These are phyloP conservation scores for Benthosema pterotum DNA, from an alignment of 2,797 vertebrate species.

Conservation along the genomic window DNA sequence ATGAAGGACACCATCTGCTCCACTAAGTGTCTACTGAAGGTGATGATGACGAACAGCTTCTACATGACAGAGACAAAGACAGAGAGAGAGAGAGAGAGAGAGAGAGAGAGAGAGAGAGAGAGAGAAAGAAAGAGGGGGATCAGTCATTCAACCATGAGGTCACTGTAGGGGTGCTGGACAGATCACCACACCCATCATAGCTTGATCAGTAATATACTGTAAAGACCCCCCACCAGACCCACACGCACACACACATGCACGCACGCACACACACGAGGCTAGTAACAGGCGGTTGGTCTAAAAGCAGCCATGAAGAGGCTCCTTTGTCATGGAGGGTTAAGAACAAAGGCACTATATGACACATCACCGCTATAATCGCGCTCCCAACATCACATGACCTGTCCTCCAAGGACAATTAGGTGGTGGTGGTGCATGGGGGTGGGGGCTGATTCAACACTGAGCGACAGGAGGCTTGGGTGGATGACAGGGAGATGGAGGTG, in stretches of 20 bases:
- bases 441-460: constrained; percentile 3
- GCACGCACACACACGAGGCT: constrained; percentile 15
- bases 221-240: constrained; percentile 10
- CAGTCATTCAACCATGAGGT: constrained; percentile 56
- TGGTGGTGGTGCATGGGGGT: not conserved
- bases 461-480: constrained; percentile 7
- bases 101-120: constrained; percentile 59
- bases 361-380: constrained; percentile 41
- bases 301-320: constrained; percentile 38
- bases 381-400: constrained; percentile 48
- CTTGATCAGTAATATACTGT: constrained; percentile 42
- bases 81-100: constrained; percentile 34
- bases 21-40: constrained; percentile 92
- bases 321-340: constrained; percentile 44
- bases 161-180: constrained; percentile 33
- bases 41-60: constrained; percentile 94
- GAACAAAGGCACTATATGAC: constrained; percentile 57
- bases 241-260: constrained; percentile 7
- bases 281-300: constrained; percentile 33
- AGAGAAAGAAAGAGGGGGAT: constrained; percentile 41
- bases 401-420: constrained; percentile 12
- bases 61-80: constrained; percentile 77
- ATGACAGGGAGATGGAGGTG: constrained; percentile 5
- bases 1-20: constrained; percentile 94
- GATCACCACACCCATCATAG: constrained; percentile 49